A percentile compares a stretch with the other conserved stretches of the same genome.
Evolutionary conservation across 2,797 vertebrate genomes (phyloP).

Genomic region (Luscinia luscinia): DNA sequence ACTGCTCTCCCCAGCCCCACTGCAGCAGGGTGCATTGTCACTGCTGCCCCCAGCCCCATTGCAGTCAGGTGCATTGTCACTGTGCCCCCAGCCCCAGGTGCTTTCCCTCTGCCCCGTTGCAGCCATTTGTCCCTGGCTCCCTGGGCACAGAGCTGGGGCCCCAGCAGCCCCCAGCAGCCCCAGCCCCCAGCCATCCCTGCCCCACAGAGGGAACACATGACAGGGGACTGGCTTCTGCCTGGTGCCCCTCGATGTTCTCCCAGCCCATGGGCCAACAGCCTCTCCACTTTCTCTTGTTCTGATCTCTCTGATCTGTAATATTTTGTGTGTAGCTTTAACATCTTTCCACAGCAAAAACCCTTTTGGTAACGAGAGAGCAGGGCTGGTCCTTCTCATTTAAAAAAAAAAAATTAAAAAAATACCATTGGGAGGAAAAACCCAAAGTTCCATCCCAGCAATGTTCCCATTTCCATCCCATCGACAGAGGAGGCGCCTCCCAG

Average conservation of each 20-base stretch:
- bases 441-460: conserved; percentile 44
- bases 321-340: conserved; percentile 28
- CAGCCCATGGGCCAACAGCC: background rate
- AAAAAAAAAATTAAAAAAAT: background rate
- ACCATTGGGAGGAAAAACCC: conserved; percentile 11
- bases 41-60: too few species aligned
- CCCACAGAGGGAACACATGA: background rate
- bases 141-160: background rate
- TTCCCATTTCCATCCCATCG: conserved; percentile 63
- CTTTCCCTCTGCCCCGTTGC: background rate
- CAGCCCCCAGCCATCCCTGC: background rate
- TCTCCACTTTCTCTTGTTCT: background rate
- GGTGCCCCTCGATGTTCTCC: background rate
- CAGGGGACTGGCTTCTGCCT: background rate
- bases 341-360: conserved; percentile 57
- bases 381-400: conserved; percentile 13
- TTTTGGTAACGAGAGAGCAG: conserved; percentile 47
- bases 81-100: background rate
- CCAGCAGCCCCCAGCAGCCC: background rate
- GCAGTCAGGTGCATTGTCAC: too few species aligned
- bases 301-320: background rate
- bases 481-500: conserved; percentile 51
- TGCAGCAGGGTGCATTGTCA: too few species aligned
- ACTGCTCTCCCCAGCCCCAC: too few species aligned
- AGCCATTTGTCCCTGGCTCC: background rate